Evolutionary conservation across 1,140 invertebrate species (phyloP).

Genomic region (Sycophila sp.): DNA sequence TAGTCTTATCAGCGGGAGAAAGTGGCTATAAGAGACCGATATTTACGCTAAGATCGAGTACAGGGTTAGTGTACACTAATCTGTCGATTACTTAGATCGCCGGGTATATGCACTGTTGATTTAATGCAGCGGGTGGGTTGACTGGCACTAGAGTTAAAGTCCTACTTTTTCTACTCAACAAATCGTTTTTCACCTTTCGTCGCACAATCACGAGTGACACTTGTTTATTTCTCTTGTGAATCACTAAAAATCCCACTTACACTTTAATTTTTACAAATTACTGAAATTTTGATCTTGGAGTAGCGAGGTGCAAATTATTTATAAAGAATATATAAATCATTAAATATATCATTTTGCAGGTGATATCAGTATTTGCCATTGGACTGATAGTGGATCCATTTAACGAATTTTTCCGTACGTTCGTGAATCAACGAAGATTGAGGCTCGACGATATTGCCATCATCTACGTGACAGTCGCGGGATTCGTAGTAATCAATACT

Average conservation of each 20-base stretch:
- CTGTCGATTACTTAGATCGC: neutral
- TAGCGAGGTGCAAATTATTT: no score
- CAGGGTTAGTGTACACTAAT: constrained; percentile 31
- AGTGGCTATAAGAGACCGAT: neutral
- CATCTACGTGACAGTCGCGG: constrained; percentile 68
- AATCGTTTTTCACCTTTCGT: no score
- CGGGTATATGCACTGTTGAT: neutral
- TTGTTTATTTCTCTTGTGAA: no score
- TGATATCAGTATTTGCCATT: constrained; percentile 65
- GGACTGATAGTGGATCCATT: constrained; percentile 69
- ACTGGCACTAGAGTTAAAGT: neutral
- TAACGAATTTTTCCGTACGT: constrained; percentile 58
- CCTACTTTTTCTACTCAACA: neutral
- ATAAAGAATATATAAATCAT: no score
- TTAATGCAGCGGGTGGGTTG: constrained; percentile 7
- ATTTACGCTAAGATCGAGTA: neutral
- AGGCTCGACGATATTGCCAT: constrained; percentile 69
- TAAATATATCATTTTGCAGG: no score
- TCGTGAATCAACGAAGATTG: constrained; percentile 53
- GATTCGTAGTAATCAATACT: constrained; percentile 73
- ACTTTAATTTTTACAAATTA: no score
- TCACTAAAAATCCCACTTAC: no score
- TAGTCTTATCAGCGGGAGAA: no score
- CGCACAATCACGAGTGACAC: no score
- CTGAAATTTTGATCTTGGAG: no score